phyloP scores from a whole-genome alignment of 2,888 invertebrate species.

The Acronicta psi region DNA sequence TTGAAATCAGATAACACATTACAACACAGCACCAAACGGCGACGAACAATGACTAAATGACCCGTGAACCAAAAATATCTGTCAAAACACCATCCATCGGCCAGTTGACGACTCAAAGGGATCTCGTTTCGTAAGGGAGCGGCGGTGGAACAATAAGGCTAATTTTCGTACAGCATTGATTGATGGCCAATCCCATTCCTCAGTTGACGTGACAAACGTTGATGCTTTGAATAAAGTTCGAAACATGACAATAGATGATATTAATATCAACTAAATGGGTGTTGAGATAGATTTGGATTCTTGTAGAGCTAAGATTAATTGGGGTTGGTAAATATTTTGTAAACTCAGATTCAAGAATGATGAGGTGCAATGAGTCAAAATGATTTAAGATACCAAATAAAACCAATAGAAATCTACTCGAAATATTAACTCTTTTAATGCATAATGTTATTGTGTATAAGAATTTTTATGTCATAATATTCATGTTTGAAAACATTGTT shows the following conservation, averaged over 20 bases:
- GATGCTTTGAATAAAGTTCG: slow-evolving; percentile 66
- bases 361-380: slow-evolving; percentile 41
- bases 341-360: slow-evolving; percentile 40
- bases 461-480: too few species aligned
- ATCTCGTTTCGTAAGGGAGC: slow-evolving; percentile 75
- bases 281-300: slow-evolving; percentile 52
- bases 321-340: slow-evolving; percentile 52
- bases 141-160: slow-evolving; percentile 81
- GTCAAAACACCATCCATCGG: slow-evolving; percentile 69
- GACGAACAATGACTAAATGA: slow-evolving; percentile 57
- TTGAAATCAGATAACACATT: slow-evolving; percentile 51
- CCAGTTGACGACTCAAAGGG: slow-evolving; percentile 65
- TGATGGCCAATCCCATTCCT: slow-evolving; percentile 77
- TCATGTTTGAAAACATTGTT: too few species aligned
- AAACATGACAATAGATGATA: slow-evolving; percentile 66
- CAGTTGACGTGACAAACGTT: slow-evolving; percentile 75
- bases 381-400: slow-evolving; percentile 16
- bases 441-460: background rate
- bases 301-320: slow-evolving; percentile 53
- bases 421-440: background rate
- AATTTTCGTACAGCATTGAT: slow-evolving; percentile 83
- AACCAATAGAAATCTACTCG: background rate
- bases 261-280: slow-evolving; percentile 61
- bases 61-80: slow-evolving; percentile 69
- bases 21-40: slow-evolving; percentile 52